These are phyloP conservation scores for Choreutis nemorana DNA, from an alignment of 2,888 invertebrate genomes.

Conservation along the genomic window DNA sequence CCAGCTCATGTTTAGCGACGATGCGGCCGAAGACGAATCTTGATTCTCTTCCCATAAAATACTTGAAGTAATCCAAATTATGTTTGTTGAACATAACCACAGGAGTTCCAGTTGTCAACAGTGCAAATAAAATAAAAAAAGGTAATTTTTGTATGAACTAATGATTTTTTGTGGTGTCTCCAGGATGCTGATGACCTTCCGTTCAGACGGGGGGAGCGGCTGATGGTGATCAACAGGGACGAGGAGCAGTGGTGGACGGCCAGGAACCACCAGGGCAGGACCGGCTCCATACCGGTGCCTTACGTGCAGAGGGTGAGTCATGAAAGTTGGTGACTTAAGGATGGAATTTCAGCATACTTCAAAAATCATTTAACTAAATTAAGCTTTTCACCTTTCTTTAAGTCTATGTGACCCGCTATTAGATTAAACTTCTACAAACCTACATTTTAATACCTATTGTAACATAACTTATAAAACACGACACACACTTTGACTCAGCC, in stretches of 20 bases:
- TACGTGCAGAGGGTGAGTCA: constrained; percentile 82
- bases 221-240: constrained; percentile 91
- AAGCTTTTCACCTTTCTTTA: not conserved
- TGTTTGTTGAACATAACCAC: no score
- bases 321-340: not conserved
- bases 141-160: no score
- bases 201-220: constrained; percentile 91
- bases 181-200: constrained; percentile 96
- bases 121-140: no score
- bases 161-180: constrained; percentile 14
- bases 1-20: no score
- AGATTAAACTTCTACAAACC: not conserved
- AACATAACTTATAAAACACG: no score
- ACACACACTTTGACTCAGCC: no score
- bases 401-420: not conserved
- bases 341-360: not conserved
- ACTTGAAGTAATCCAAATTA: no score
- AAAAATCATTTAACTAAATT: not conserved
- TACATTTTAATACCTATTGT: no score
- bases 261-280: constrained; percentile 83
- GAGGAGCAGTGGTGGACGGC: constrained; percentile 99
- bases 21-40: no score
- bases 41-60: no score
- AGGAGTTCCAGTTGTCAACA: no score
- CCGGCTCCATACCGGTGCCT: constrained; percentile 95